A percentile compares a stretch with the other conserved stretches of the same genome.
Evolutionary conservation across 2,113 vertebrate genomes (phyloP).

Genomic region (Pampusana beccarii): DNA sequence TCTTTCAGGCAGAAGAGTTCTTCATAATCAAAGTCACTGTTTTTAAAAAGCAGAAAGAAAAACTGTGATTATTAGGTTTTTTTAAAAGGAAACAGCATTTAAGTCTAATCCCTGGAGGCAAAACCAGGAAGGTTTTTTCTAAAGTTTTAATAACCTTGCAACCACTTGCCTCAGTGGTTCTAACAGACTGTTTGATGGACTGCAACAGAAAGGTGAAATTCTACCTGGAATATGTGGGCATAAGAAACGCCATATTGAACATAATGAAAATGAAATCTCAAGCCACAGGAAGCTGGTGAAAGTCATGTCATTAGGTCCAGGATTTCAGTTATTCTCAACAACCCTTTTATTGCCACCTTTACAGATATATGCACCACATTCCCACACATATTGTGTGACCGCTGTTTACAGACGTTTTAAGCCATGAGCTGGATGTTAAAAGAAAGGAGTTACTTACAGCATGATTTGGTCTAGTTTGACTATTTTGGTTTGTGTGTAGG

Average conservation of each 20-base stretch:
- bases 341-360: not conserved
- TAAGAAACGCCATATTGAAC: not conserved
- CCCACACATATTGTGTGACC: fast-evolving
- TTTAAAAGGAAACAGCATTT: not conserved
- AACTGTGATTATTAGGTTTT: not conserved
- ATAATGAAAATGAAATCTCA: constrained; percentile 1
- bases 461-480: not conserved
- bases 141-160: not conserved
- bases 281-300: not conserved
- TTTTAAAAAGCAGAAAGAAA: not conserved
- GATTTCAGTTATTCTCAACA: not conserved
- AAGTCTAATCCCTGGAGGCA: not conserved
- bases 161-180: not conserved
- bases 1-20: not conserved
- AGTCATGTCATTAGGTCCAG: not conserved
- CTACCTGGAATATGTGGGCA: not conserved
- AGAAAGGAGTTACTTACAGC: not conserved
- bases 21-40: fast-evolving
- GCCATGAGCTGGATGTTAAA: not conserved
- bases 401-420: not conserved
- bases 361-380: fast-evolving
- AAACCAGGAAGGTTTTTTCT: not conserved
- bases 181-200: not conserved
- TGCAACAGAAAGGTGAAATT: not conserved
- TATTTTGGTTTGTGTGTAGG: not conserved